Base-by-base conservation (phyloP, 2,113 vertebrate genomes). In the pig (Sus scrofa) region DNA sequence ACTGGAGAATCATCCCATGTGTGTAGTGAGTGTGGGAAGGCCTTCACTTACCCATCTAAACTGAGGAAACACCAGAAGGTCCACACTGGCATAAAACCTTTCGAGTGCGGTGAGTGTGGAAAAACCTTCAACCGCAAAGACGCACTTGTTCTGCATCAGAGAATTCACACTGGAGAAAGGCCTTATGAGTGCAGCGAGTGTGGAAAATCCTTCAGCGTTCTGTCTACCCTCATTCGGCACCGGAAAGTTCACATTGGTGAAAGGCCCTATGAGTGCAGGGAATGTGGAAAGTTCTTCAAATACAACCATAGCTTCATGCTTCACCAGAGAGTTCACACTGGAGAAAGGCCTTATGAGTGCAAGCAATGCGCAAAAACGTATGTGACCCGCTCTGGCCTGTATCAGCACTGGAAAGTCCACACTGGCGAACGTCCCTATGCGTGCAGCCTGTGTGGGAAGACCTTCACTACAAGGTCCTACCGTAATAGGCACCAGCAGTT, bases 41-140 rank as follows among this genome's bases (percentile, higher is more conserved):
- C 93, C 65, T 97, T 96, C 82, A 77, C 39, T 39, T 96, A 91
- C 27, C 96, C 91, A 0, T 96, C 90, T 22, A 89, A 95, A 34
- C 60, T 94, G 68, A 89, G 81, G 87, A 92, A 94, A 58, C 90
- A 95, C 39, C 90, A 70, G 85, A 95, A 97, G 79, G 85, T 87
- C n/a, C 84, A 94, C 58, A 87, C 65, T 0, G 94, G 92, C 58
- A 22, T 96, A 71, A 96, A 50, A 14, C 90, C 94, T 77, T 94
- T 95, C 58, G 7, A 7, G 20, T 87, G 90, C 71, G 87, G 34
- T 1, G 87, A 97, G 10, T 84, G 90, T 10, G 79, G 84, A 26
- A 87, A 94, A 62, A 68, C 84, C 15, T 97, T 97, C 77, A 92
- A 5, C 77, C 68, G 93, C 63, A 97, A 96, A 74, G 92, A 97